A percentile compares a stretch with the other conserved stretches of the same genome.
Conservation (phyloP, 2,797 vertebrate species). For the Iguana delicatissima region DNA sequence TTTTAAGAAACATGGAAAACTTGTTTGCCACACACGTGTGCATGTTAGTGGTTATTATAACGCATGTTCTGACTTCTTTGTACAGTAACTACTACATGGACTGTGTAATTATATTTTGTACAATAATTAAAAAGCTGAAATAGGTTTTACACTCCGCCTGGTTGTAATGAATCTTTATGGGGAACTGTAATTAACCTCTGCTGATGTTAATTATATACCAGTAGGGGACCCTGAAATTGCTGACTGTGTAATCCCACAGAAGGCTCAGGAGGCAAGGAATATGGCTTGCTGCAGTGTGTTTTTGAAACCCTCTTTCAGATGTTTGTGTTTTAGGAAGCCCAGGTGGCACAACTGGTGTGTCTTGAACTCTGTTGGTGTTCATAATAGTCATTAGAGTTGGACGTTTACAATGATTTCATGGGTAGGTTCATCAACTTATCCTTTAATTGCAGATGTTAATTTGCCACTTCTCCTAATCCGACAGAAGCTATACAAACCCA, state of each 20-base stretch:
- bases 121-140: slow-evolving; percentile 64
- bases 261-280: not conserved
- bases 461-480: not conserved
- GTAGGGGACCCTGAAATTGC: slow-evolving; percentile 57
- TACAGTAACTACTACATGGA: slow-evolving; percentile 38
- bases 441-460: slow-evolving; percentile 2
- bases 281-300: not conserved
- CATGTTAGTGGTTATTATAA: slow-evolving; percentile 46
- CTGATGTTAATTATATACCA: slow-evolving; percentile 68
- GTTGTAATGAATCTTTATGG: slow-evolving; percentile 64
- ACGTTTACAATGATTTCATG: not conserved
- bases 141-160: slow-evolving; percentile 59
- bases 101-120: slow-evolving; percentile 54
- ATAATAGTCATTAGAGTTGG: not conserved
- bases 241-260: slow-evolving; percentile 61
- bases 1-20: not conserved
- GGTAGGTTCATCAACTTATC: not conserved
- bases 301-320: slow-evolving; percentile 21
- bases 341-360: not conserved
- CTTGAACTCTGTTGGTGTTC: slow-evolving; percentile 7
- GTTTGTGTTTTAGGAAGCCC: not conserved
- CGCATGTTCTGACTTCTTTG: slow-evolving; percentile 29
- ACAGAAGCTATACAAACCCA: not conserved
- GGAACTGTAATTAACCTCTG: slow-evolving; percentile 75
- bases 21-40: not conserved